Evolutionary conservation across 2,797 vertebrate genomes (phyloP).

Genomic region (Tapera naevia): DNA sequence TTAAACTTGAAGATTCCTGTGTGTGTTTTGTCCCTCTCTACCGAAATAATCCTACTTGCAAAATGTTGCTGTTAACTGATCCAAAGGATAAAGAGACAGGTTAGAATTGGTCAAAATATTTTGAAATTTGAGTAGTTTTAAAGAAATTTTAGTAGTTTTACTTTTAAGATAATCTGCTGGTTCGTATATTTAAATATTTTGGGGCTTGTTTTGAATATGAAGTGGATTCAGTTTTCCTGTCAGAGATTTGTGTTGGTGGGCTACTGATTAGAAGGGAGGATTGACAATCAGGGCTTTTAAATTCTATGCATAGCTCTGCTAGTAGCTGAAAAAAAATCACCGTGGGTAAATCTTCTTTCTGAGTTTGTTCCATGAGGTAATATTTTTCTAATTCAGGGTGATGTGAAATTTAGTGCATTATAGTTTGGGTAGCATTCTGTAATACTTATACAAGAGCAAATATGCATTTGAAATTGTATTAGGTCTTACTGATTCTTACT

Average conservation of each 20-base stretch:
- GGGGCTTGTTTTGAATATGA: background rate
- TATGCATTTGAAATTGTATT: background rate
- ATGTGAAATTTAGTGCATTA: background rate
- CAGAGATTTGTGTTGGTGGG: background rate
- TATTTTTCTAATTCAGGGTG: background rate
- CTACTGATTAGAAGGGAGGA: background rate
- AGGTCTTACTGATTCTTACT: background rate
- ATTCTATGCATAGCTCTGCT: background rate
- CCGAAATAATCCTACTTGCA: conserved; percentile 66
- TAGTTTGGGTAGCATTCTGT: background rate
- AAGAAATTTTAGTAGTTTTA: background rate
- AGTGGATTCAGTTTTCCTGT: background rate
- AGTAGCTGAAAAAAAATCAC: background rate
- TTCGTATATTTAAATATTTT: background rate
- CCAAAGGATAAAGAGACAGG: conserved; percentile 77
- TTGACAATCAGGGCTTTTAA: background rate
- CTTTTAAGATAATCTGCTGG: background rate
- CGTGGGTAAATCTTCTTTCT: background rate
- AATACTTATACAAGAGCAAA: background rate
- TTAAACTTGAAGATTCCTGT: conserved; percentile 70
- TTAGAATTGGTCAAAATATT: conserved; percentile 47
- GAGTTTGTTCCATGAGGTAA: background rate
- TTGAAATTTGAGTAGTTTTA: background rate
- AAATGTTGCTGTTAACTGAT: conserved; percentile 75
- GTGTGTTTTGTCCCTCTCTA: conserved; percentile 70